Percentiles rank a stretch among this genome's conserved stretches.
phyloP scores from a whole-genome alignment of 2,113 vertebrate genomes.

The Montifringilla adamsi region DNA sequence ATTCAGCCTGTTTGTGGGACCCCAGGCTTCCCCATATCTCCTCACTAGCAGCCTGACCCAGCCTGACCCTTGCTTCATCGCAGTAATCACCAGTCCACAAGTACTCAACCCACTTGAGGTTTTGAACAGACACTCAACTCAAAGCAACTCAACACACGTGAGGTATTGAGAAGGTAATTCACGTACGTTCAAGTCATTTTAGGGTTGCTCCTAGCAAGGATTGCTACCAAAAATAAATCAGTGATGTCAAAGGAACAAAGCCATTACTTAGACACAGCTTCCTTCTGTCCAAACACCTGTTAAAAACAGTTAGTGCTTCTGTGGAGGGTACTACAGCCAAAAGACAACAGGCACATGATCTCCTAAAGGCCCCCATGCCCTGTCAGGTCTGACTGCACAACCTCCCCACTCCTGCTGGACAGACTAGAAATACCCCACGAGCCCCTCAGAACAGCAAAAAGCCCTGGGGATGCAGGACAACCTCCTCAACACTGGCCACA shows the following conservation, averaged over 20 bases:
- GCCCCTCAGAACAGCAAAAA: neutral
- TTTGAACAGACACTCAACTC: neutral
- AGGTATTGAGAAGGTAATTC: conserved; percentile 17
- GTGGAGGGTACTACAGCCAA: neutral
- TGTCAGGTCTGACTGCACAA: neutral
- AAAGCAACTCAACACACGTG: conserved; percentile 20
- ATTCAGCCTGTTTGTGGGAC: neutral
- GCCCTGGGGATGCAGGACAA: neutral
- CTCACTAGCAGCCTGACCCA: neutral
- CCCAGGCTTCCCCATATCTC: neutral
- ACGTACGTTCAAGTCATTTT: neutral
- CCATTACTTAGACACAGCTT: neutral
- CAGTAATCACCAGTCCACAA: neutral
- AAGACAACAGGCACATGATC: neutral
- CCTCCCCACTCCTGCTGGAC: neutral
- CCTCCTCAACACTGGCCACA: neutral
- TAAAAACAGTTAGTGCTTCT: neutral
- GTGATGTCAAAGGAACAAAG: neutral
- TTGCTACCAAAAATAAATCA: neutral
- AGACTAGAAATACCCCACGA: neutral
- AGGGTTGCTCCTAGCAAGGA: conserved; percentile 7
- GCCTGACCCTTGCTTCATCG: neutral
- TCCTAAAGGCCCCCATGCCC: rapidly evolving
- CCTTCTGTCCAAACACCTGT: neutral
- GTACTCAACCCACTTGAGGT: neutral